Base-by-base conservation (phyloP, 1,140 invertebrate species). In the Drosophila nannoptera region DNA sequence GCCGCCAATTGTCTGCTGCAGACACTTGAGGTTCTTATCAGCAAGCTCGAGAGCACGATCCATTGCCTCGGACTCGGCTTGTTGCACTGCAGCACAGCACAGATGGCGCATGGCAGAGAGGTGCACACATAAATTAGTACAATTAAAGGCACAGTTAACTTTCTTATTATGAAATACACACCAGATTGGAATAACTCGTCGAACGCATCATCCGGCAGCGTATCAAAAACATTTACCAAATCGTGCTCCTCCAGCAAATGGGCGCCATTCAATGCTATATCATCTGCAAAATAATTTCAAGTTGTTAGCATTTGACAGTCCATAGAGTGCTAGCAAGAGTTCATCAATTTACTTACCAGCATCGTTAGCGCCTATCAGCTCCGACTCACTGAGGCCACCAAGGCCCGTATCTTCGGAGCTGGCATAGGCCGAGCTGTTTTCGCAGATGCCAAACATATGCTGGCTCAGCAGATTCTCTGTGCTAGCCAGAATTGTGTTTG, bases 121-220 rank as follows among this genome's bases (percentile, higher is more conserved):
- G 66, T 66, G 75, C 80, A 83, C 80, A 84, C 73, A 78, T 73
- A 66, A 76, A 82, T 82, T 82, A 82, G 78, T 82, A 82, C 61
- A 82, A 75, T 77, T 48, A 78, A 78, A 77, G 67, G 63, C 74
- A 75, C 59, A 82, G 77, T 67, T 71, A 72, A 61, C 65, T 83
- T 74, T 68, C 60, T 74, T 74, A 63, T 73, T 54, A 71, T 77
- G 73, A 84, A 70, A 84, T 84, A 84, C 80, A 84, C 78, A 88
- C 86, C 86, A 70, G 71, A 89, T 82, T 92, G 93, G 90, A 97
- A 97, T 61, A 97, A 92, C 88, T 97, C 96, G 88, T 94, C 96
- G 89, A 98, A 97, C 80, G 96, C 96, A 91, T 97, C 96, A 73
- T 96, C 94, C 59, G 96, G 95, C 81, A 97, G 94, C 86, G 96